Conservation (phyloP, 1,140 invertebrate species). For the Tetramorium alpestre region DNA sequence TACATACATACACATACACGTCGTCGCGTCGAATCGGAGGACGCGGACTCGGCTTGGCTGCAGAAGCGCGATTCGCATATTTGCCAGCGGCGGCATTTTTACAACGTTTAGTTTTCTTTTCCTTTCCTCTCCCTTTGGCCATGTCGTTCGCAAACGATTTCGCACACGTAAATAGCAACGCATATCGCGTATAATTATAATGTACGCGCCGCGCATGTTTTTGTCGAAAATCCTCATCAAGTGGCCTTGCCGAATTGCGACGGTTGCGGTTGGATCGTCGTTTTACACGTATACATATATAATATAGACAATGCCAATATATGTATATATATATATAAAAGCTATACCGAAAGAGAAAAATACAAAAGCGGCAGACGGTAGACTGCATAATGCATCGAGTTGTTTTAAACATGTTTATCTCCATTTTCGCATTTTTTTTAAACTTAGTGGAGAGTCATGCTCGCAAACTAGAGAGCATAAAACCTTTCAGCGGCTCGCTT, state of each 20-base stretch:
- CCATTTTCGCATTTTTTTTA: conserved; percentile 21
- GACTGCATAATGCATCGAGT: conserved; percentile 41
- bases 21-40: too few relatives aligned
- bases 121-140: too few relatives aligned
- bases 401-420: conserved; percentile 30
- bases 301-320: neutral
- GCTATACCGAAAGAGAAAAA: conserved; percentile 1
- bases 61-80: neutral
- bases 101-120: neutral
- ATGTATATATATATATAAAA: neutral
- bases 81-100: neutral
- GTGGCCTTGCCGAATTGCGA: neutral
- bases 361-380: neutral
- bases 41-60: neutral
- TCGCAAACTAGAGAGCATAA: neutral
- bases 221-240: too few relatives aligned
- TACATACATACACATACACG: too few relatives aligned
- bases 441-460: conserved; percentile 16
- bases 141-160: too few relatives aligned
- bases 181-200: too few relatives aligned
- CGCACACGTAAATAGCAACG: too few relatives aligned
- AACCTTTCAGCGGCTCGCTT: too few relatives aligned
- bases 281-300: neutral
- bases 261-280: neutral
- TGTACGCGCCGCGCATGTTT: too few relatives aligned